phyloP scores from a whole-genome alignment of 2,113 vertebrate species.

The Oryzias melastigma region DNA sequence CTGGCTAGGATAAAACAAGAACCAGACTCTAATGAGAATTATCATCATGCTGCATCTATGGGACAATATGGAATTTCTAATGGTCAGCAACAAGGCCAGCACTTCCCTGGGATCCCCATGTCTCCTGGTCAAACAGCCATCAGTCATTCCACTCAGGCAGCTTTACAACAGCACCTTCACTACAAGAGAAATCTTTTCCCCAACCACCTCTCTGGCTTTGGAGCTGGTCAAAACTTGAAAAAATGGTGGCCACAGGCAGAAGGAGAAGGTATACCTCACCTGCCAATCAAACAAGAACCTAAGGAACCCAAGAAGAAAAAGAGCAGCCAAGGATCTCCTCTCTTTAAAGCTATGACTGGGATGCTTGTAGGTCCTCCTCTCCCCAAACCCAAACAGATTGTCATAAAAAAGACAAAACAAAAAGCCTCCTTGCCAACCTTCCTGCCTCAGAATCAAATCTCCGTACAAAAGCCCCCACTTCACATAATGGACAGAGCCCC shows the following conservation, averaged over 20 bases:
- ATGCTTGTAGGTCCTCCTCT: constrained; percentile 52
- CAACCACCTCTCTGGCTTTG: constrained; percentile 67
- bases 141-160: constrained; percentile 89
- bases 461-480: constrained; percentile 78
- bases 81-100: constrained; percentile 72
- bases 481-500: constrained; percentile 57
- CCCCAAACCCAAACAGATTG: constrained; percentile 86
- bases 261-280: constrained; percentile 52
- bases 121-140: constrained; percentile 73
- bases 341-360: constrained; percentile 66
- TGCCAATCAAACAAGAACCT: constrained; percentile 81
- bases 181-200: constrained; percentile 92
- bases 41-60: constrained; percentile 61
- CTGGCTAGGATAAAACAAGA: constrained; percentile 77
- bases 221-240: constrained; percentile 75
- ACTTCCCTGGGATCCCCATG: constrained; percentile 60
- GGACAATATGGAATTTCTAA: constrained; percentile 70
- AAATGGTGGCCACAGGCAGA: constrained; percentile 85
- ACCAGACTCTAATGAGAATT: constrained; percentile 66
- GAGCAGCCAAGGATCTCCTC: constrained; percentile 72
- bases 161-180: constrained; percentile 94
- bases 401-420: constrained; percentile 90
- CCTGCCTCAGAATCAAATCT: constrained; percentile 85
- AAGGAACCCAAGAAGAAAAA: constrained; percentile 91
- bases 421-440: constrained; percentile 89